phyloP scores from a whole-genome alignment of 2,113 vertebrate genomes.

The Gasterosteus nipponicus region DNA sequence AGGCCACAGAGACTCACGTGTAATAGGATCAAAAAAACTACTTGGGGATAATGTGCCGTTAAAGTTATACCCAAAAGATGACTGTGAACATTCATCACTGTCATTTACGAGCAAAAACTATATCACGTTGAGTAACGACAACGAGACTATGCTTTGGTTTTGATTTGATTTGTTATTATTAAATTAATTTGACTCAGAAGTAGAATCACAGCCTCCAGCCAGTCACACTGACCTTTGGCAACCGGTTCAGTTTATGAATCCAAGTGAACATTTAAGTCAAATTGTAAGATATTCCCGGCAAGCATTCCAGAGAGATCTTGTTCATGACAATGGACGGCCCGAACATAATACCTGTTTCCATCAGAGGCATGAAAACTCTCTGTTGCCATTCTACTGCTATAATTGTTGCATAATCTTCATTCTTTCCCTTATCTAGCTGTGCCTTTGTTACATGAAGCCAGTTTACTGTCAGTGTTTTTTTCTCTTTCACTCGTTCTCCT shows the following conservation, averaged over 20 bases:
- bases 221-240: background rate
- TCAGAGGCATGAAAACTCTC: background rate
- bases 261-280: background rate
- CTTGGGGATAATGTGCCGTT: background rate
- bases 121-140: background rate
- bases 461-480: background rate
- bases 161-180: background rate
- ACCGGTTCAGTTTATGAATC: background rate
- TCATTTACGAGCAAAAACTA: background rate
- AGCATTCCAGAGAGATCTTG: too few relatives aligned
- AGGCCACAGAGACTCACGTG: background rate
- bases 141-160: background rate
- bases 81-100: background rate
- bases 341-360: background rate
- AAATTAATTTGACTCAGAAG: background rate
- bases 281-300: too few relatives aligned
- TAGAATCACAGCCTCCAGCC: background rate
- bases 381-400: background rate
- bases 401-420: background rate
- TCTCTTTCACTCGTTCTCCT: slow-evolving; percentile 10
- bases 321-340: background rate
- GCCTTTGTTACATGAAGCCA: slow-evolving; percentile 5
- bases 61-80: background rate
- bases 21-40: background rate
- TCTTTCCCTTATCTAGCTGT: background rate